phyloP scores from a whole-genome alignment of 2,113 vertebrate species.

The Anolis carolinensis region DNA sequence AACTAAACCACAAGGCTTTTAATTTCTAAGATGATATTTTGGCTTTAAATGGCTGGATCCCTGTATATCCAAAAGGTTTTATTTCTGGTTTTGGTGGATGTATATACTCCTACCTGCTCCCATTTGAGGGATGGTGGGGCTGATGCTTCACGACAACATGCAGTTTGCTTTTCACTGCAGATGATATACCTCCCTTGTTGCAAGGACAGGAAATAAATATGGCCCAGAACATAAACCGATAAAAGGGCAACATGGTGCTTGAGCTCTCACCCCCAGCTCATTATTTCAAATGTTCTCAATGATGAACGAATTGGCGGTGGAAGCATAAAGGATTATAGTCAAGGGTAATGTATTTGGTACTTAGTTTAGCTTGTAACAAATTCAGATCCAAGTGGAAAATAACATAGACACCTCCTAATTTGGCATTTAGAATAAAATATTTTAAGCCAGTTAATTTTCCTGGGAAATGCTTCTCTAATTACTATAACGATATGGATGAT shows the following conservation, averaged over 20 bases:
- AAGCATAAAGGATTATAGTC: neutral
- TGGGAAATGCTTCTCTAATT: neutral
- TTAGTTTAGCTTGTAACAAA: neutral
- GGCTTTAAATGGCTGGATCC: neutral
- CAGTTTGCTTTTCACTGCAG: conserved; percentile 19
- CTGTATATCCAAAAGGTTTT: neutral
- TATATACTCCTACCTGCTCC: neutral
- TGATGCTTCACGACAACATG: neutral
- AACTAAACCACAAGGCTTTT: conserved; percentile 27
- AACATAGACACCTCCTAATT: neutral
- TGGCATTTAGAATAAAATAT: neutral
- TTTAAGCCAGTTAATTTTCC: neutral
- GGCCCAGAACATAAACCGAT: neutral
- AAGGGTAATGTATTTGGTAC: neutral
- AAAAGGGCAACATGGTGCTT: neutral
- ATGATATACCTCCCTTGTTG: neutral
- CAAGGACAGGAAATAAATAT: neutral
- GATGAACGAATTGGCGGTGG: neutral
- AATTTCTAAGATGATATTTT: neutral
- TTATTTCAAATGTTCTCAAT: neutral
- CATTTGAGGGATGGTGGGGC: conserved; percentile 14
- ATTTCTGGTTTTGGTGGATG: conserved; percentile 16
- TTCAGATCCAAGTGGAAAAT: neutral
- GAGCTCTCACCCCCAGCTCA: neutral
- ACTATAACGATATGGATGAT: no score